Evolutionary conservation across 2,888 invertebrate genomes (phyloP).

Genomic region (Carabus problematicus): DNA sequence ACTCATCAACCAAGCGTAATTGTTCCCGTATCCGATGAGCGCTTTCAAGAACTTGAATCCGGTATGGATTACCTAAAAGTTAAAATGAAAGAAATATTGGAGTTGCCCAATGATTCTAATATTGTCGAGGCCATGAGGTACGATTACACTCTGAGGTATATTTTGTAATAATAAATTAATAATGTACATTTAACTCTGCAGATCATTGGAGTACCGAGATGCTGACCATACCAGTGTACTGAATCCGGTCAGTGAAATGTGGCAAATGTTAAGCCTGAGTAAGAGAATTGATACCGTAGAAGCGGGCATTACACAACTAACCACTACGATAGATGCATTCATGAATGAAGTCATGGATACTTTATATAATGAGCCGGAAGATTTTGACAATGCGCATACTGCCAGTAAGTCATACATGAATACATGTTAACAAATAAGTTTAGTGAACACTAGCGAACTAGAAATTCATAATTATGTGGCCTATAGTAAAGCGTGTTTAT

Average conservation of each 20-base stretch:
- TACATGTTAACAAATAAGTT: no score
- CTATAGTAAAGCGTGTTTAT: no score
- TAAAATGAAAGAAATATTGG: conserved; percentile 54
- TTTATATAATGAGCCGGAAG: no score
- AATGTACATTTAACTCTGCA: neutral
- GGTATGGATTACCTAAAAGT: conserved; percentile 58
- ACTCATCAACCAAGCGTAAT: conserved; percentile 49
- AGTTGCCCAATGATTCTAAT: conserved; percentile 58
- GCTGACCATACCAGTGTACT: neutral
- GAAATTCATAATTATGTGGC: no score
- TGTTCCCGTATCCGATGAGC: conserved; percentile 52
- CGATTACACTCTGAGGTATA: neutral
- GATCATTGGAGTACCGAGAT: neutral
- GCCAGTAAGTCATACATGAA: no score
- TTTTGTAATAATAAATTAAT: conserved; percentile 3
- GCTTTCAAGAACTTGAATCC: conserved; percentile 54
- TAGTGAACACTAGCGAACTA: no score
- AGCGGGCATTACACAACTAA: conserved; percentile 67
- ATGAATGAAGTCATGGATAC: no score
- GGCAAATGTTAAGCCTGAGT: conserved; percentile 68
- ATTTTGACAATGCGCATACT: no score
- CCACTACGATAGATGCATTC: conserved; percentile 62
- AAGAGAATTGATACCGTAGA: conserved; percentile 72
- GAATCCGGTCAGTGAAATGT: conserved; percentile 67
- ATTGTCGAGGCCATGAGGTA: conserved; percentile 57